A percentile compares a stretch with the other conserved stretches of the same genome.
phyloP scores from a whole-genome alignment of 2,888 invertebrate species.

The Pollenia griseotomentosa region DNA sequence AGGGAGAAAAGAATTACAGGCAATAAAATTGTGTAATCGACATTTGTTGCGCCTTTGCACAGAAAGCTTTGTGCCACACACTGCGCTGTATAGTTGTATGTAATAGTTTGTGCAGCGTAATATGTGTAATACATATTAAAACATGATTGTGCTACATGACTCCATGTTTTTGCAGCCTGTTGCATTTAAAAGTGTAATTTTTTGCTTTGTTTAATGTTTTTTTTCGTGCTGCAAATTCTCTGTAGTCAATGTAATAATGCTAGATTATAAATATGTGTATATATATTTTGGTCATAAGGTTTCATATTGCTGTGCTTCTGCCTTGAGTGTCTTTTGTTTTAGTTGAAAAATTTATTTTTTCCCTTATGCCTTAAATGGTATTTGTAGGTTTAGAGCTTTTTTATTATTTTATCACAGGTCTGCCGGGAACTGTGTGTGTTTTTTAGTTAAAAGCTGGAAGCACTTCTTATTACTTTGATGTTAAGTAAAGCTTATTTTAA shows the following conservation, averaged over 20 bases:
- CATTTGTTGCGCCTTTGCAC: slow-evolving; percentile 65
- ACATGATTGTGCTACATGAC: slow-evolving; percentile 42
- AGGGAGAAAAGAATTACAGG: slow-evolving; percentile 46
- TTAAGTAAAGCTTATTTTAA: slow-evolving; percentile 37
- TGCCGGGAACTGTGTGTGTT: neutral
- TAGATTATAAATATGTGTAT: slow-evolving; percentile 19
- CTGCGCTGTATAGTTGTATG: neutral
- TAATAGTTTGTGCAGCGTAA: neutral
- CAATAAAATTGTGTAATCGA: slow-evolving; percentile 64
- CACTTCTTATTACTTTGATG: slow-evolving; percentile 30
- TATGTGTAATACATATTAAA: slow-evolving; percentile 42
- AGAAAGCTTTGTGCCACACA: neutral
- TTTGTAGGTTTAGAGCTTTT: slow-evolving; percentile 47
- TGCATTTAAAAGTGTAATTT: slow-evolving; percentile 46
- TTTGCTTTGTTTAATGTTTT: slow-evolving; percentile 1
- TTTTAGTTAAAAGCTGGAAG: neutral
- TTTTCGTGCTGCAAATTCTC: slow-evolving; percentile 5
- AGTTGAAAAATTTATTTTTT: slow-evolving; percentile 3
- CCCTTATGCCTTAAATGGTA: neutral
- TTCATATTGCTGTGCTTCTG: slow-evolving; percentile 18
- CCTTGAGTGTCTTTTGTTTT: slow-evolving; percentile 18
- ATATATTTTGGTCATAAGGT: slow-evolving; percentile 34
- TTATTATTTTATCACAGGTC: slow-evolving; percentile 34
- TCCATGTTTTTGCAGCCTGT: slow-evolving; percentile 57
- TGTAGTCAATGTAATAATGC: slow-evolving; percentile 43